phyloP scores from a whole-genome alignment of 1,140 invertebrate genomes.

The Trialeurodes vaporariorum region DNA sequence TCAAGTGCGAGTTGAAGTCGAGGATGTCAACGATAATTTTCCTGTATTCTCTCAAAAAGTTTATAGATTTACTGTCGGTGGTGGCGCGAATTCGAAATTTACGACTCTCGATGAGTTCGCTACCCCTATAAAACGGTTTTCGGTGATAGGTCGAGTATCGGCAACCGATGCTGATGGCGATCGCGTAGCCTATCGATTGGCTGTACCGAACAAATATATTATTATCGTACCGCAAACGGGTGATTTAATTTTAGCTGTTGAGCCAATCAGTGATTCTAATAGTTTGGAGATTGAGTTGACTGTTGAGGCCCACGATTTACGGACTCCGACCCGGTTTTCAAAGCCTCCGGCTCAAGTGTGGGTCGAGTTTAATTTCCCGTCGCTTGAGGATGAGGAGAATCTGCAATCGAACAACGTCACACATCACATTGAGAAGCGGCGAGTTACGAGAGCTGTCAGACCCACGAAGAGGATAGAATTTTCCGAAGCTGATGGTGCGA shows the following conservation, averaged over 20 bases:
- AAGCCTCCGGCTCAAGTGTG: conserved; percentile 56
- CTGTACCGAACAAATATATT: conserved; percentile 60
- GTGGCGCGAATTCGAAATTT: not conserved
- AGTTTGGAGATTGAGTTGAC: conserved; percentile 52
- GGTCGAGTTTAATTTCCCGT: conserved; percentile 56
- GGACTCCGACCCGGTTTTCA: conserved; percentile 49
- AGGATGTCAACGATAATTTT: conserved; percentile 83
- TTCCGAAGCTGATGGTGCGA: conserved; percentile 78
- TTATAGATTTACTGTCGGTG: conserved; percentile 61
- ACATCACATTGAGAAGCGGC: conserved; percentile 58
- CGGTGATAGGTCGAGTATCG: conserved; percentile 63
- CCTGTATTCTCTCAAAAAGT: conserved; percentile 63
- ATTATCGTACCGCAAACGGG: conserved; percentile 86
- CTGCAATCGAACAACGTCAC: conserved; percentile 31
- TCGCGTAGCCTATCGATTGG: conserved; percentile 66
- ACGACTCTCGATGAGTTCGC: conserved; percentile 27
- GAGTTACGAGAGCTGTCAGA: conserved; percentile 74
- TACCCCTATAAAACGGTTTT: conserved; percentile 59
- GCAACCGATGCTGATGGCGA: conserved; percentile 80
- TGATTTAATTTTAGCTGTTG: conserved; percentile 65
- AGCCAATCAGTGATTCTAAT: conserved; percentile 43
- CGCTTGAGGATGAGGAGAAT: conserved; percentile 42
- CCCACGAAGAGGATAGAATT: conserved; percentile 87
- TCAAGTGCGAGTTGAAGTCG: conserved; percentile 55
- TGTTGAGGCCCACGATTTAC: conserved; percentile 69